Percentiles rank a stretch among this genome's conserved stretches.
phyloP scores from a whole-genome alignment of 2,113 vertebrate genomes.

The Motacilla tschutschensis region DNA sequence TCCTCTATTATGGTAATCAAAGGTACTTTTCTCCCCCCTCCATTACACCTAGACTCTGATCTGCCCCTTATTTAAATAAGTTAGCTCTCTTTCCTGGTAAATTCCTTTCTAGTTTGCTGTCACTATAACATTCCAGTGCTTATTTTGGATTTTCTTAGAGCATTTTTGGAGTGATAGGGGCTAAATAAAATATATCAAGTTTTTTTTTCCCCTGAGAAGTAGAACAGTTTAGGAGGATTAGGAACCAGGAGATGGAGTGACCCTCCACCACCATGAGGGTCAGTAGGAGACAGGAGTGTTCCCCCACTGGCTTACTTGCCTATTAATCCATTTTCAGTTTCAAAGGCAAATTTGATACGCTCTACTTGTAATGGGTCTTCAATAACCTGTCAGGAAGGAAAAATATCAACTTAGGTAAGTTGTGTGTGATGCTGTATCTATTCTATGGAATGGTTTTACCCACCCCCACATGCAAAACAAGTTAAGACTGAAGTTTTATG shows the following conservation, averaged over 20 bases:
- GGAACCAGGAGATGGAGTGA: not conserved
- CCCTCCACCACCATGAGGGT: not conserved
- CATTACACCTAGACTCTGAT: not conserved
- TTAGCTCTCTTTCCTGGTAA: not conserved
- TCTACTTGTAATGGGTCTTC: constrained; percentile 93
- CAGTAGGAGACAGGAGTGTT: not conserved
- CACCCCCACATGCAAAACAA: not conserved
- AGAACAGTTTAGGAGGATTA: not conserved
- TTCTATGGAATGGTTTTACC: not conserved
- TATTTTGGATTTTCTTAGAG: not conserved
- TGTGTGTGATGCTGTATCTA: not conserved
- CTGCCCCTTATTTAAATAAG: not conserved
- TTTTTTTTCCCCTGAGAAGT: not conserved
- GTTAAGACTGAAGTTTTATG: not conserved
- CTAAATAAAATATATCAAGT: not conserved
- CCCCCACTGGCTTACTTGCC: constrained; percentile 75
- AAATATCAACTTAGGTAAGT: not conserved
- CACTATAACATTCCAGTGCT: not conserved
- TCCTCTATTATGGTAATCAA: not conserved
- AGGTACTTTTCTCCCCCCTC: fast-evolving
- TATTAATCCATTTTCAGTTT: constrained; percentile 94
- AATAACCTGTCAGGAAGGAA: constrained; percentile 78
- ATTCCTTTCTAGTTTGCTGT: not conserved
- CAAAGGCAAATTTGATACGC: constrained; percentile 94
- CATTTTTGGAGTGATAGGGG: not conserved